Evolutionary conservation across 2,113 vertebrate species (phyloP).

Genomic region (Cheirogaleus medius): DNA sequence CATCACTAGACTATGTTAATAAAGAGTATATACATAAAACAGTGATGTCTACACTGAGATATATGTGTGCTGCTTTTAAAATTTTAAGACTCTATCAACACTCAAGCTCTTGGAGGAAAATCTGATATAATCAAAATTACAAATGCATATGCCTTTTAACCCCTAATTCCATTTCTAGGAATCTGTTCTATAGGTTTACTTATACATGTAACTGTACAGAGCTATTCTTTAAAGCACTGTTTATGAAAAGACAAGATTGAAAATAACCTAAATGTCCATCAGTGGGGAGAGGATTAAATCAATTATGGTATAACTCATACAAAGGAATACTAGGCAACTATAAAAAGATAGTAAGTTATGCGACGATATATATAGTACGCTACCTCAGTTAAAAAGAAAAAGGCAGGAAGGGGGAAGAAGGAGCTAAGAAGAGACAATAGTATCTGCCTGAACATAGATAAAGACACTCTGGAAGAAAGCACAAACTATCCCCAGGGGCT

Average conservation of each 20-base stretch:
- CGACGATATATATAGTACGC: rapidly evolving
- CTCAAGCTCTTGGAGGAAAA: not conserved
- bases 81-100: not conserved
- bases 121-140: not conserved
- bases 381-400: not conserved
- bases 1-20: not conserved
- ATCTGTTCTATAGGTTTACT: not conserved
- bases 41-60: not conserved
- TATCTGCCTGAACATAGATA: not conserved
- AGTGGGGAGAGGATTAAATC: not conserved
- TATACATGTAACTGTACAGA: not conserved
- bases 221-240: not conserved
- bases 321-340: not conserved
- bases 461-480: not conserved
- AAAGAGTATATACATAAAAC: not conserved
- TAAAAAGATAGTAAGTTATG: not conserved
- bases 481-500: not conserved
- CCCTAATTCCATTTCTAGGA: not conserved
- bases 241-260: not conserved
- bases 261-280: not conserved
- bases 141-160: not conserved
- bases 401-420: not conserved
- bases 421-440: not conserved
- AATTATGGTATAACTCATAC: not conserved
- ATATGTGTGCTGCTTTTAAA: not conserved